These are phyloP conservation scores for Paracyclopina nana DNA, from an alignment of 1,140 invertebrate species.

Conservation along the genomic window DNA sequence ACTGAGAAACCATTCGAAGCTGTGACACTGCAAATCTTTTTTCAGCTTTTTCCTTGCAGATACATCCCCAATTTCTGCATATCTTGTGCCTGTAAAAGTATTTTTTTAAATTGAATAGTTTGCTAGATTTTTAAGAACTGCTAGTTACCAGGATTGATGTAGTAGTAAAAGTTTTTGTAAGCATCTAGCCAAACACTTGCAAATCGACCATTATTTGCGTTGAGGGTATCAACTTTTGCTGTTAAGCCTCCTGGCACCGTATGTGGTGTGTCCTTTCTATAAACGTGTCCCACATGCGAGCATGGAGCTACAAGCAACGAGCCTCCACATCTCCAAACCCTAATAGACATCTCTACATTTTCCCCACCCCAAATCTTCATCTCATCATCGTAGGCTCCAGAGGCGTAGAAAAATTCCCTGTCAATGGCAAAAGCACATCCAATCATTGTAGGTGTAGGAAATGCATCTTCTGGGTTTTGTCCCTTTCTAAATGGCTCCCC, in stretches of 20 bases:
- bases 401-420: conserved; percentile 1
- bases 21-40: background rate
- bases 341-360: conserved; percentile 92
- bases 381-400: conserved; percentile 6
- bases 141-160: background rate
- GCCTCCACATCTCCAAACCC: conserved; percentile 76
- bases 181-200: conserved; percentile 94
- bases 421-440: conserved; percentile 9
- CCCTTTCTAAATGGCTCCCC: background rate
- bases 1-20: background rate
- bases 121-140: background rate
- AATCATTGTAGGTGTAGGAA: background rate
- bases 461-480: background rate
- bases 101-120: background rate
- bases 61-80: background rate
- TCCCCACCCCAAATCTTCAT: conserved; percentile 53
- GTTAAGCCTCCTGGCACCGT: conserved; percentile 38
- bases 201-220: conserved; percentile 70
- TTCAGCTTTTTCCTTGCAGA: background rate
- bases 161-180: conserved; percentile 31
- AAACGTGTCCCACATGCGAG: conserved; percentile 84
- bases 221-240: conserved; percentile 52
- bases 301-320: conserved; percentile 65
- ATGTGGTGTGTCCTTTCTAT: conserved; percentile 29
- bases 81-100: background rate